A percentile compares a stretch with the other conserved stretches of the same genome.
Conservation (phyloP, 2,113 vertebrate genomes). For the Psilopsiagon aymara region DNA sequence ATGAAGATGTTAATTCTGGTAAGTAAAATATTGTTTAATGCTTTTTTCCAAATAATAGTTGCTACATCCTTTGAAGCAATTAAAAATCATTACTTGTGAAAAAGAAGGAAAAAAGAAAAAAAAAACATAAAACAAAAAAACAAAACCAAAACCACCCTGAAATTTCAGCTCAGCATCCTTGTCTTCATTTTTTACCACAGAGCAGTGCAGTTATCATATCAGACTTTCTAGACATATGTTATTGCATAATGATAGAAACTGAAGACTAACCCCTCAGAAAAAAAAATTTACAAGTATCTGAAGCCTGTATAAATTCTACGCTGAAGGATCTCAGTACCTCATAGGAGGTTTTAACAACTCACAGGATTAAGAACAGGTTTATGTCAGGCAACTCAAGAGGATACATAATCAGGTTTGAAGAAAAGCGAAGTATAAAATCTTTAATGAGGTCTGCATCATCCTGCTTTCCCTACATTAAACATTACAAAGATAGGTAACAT, state of each 20-base stretch:
- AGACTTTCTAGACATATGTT: background rate
- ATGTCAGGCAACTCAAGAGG: background rate
- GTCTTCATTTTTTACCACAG: background rate
- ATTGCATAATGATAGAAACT: background rate
- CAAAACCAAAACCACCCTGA: no score
- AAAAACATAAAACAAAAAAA: no score
- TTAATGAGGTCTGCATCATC: background rate
- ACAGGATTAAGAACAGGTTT: constrained; percentile 20
- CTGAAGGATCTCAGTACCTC: background rate
- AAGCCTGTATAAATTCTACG: background rate
- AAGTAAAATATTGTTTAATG: background rate
- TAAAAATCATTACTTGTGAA: background rate
- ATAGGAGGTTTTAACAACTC: background rate
- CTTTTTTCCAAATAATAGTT: background rate
- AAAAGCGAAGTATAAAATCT: background rate
- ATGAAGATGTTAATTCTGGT: background rate
- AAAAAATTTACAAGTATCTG: background rate
- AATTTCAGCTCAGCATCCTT: background rate
- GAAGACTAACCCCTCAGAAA: background rate
- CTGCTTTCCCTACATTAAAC: background rate
- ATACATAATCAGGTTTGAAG: background rate
- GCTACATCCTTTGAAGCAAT: background rate
- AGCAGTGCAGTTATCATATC: background rate
- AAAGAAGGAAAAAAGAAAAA: background rate
- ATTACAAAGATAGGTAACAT: background rate